phyloP scores from a whole-genome alignment of 2,888 invertebrate genomes.

The Poecilus cupreus region DNA sequence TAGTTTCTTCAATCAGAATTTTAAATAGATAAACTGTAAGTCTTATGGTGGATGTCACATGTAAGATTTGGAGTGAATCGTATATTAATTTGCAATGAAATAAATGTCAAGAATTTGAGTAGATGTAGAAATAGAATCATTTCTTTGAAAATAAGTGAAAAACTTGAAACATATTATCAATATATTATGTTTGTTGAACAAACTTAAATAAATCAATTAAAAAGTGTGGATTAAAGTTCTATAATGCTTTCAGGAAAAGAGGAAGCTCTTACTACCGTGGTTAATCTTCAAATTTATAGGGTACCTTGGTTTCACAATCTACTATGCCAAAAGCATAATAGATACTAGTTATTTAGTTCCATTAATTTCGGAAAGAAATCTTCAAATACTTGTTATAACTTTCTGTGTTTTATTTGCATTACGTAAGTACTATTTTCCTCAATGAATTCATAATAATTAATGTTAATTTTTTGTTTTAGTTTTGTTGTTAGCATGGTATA shows the following conservation, averaged over 20 bases:
- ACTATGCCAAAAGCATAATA: background rate
- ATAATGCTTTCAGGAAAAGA: slow-evolving; percentile 24
- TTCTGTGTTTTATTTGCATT: slow-evolving; percentile 1
- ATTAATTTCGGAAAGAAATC: background rate
- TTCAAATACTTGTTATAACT: background rate
- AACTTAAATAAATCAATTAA: no score
- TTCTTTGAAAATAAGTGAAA: no score
- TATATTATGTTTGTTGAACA: no score
- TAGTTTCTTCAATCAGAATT: no score
- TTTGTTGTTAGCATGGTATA: slow-evolving; percentile 23
- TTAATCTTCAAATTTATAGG: slow-evolving; percentile 31
- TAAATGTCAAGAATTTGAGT: no score
- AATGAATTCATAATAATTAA: background rate
- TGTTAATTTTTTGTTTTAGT: slow-evolving; percentile 2
- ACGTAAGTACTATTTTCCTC: slow-evolving; percentile 1
- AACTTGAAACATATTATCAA: no score
- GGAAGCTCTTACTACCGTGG: slow-evolving; percentile 42
- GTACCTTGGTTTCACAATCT: slow-evolving; percentile 12
- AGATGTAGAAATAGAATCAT: no score
- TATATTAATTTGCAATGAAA: no score
- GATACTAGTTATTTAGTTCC: background rate
- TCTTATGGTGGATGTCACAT: no score
- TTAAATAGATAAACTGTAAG: no score
- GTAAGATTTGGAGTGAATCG: no score
- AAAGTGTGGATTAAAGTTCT: background rate